Conservation (phyloP, 2,113 vertebrate species). For the Procavia capensis region DNA sequence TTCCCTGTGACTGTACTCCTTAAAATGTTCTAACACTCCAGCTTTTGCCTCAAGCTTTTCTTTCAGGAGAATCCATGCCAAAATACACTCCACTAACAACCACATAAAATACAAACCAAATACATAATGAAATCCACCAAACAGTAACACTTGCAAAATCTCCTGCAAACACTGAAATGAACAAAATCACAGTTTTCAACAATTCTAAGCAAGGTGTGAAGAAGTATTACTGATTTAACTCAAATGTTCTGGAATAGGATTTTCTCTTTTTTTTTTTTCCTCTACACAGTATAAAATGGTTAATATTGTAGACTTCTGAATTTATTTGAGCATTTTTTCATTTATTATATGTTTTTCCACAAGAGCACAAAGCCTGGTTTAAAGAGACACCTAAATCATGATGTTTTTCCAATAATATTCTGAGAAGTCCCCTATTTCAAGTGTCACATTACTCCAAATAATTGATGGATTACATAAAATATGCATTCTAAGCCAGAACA, state of each 20-base stretch:
- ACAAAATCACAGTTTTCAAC: neutral
- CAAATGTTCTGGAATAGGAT: neutral
- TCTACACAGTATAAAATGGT: neutral
- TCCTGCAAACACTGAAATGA: slow-evolving; percentile 54
- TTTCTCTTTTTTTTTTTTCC: neutral
- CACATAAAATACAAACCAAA: slow-evolving; percentile 68
- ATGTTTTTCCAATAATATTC: neutral
- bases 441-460: neutral
- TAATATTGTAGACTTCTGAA: slow-evolving; percentile 13
- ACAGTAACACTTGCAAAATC: slow-evolving; percentile 12
- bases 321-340: slow-evolving; percentile 38
- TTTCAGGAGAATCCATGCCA: slow-evolving; percentile 33
- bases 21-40: neutral
- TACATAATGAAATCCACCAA: neutral
- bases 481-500: neutral
- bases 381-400: neutral
- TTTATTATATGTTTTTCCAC: neutral
- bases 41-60: neutral
- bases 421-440: neutral
- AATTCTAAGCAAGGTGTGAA: neutral
- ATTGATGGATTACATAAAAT: neutral
- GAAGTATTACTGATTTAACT: neutral
- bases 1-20: neutral
- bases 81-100: slow-evolving; percentile 45
- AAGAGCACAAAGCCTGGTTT: neutral